Base-by-base conservation (phyloP, 2,888 invertebrate species). In the Eudemis profundana region DNA sequence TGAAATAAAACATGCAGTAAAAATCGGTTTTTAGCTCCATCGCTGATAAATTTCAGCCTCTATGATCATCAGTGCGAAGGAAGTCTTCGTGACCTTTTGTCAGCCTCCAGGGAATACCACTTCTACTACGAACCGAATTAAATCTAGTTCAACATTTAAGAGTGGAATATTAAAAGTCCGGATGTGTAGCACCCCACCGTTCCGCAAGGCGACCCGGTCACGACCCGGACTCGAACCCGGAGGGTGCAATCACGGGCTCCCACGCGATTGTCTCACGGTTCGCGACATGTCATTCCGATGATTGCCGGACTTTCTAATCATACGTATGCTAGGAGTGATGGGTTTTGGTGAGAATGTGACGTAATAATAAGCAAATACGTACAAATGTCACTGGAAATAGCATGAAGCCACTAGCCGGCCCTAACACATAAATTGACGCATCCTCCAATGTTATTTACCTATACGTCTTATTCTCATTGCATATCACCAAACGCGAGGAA, bases 181-280 rank as follows among this genome's bases (percentile, higher is more conserved):
- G 89, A 88, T 85, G 85, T 75, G 77, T 76, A 72, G 71, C 90
- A 87, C 90, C 91, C 91, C 81, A 87, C 84, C 89, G 90, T 90
- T 79, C 83, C 86, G 84, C 80, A 72, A 72, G 73, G 78, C 81
- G 79, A 73, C 76, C 76, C 77, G 79, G 77, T 78, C 79, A 77
- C 80, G 78, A 85, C 81, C 80, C 77, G 81, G 78, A 84, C 81
- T 80, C 78, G 81, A 78, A 78, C 79, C 78, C 72, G 70, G n/a
- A n/a, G 85, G 85, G 87, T 83, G 84, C 83, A 87, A 88, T 87
- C 89, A 87, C 85, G 71, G 76, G 70, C 90, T 91, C 90, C 90
- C 90, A 91, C 90, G 90, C 75, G 78, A 83, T 87, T 89, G 86
- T 87, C 87, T 86, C 89, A 88, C 89, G 89, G 87, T 86, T 82